phyloP scores from a whole-genome alignment of 2,113 vertebrate genomes.

The Trematomus loennbergii region DNA sequence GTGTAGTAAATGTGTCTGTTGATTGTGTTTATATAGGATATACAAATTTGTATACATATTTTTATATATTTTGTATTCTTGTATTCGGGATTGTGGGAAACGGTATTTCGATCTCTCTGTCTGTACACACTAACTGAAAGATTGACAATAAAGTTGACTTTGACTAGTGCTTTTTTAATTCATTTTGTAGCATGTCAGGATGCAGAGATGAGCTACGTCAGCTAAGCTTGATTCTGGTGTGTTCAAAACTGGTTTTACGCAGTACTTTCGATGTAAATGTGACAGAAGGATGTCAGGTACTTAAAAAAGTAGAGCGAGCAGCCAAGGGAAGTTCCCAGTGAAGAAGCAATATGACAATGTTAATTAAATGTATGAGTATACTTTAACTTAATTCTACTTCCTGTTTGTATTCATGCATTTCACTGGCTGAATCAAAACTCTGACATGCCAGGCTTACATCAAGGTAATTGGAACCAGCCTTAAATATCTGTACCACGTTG shows the following conservation, averaged over 20 bases:
- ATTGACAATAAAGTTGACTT: too few species aligned
- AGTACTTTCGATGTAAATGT: slow-evolving; percentile 19
- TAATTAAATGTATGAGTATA: neutral
- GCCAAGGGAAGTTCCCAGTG: neutral
- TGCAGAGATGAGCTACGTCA: slow-evolving; percentile 45
- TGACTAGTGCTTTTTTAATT: slow-evolving; percentile 22
- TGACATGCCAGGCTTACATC: neutral
- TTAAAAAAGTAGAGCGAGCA: slow-evolving; percentile 7
- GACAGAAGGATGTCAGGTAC: slow-evolving; percentile 6
- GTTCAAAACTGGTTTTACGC: slow-evolving; percentile 17
- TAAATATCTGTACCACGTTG: too few species aligned
- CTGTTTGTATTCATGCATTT: neutral
- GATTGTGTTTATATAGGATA: too few species aligned
- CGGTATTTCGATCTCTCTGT: too few species aligned
- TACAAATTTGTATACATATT: too few species aligned
- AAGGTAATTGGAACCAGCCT: neutral
- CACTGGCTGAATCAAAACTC: neutral
- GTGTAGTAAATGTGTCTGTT: slow-evolving; percentile 13
- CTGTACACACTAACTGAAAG: too few species aligned
- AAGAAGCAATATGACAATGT: too few species aligned
- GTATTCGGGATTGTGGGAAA: too few species aligned
- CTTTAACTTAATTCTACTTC: neutral
- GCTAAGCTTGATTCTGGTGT: slow-evolving; percentile 29
- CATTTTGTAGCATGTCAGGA: slow-evolving; percentile 45
- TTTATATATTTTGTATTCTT: too few species aligned